These are phyloP conservation scores for Anniella stebbinsi DNA, from an alignment of 2,797 vertebrate species.

Conservation along the genomic window DNA sequence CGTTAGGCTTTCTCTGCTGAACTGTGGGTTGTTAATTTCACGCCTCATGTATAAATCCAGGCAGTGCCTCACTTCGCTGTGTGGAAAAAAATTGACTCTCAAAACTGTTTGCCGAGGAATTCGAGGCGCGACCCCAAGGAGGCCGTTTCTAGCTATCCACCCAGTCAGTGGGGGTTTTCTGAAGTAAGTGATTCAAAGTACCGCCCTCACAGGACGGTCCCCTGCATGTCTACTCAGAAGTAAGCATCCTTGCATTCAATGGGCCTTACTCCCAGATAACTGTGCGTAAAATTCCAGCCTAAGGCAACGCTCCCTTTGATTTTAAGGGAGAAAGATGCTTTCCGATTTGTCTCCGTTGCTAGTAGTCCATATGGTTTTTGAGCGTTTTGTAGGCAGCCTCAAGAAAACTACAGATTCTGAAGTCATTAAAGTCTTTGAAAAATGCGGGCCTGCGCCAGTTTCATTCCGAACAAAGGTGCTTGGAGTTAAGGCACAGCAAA, in stretches of 20 bases:
- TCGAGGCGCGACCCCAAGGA: not conserved
- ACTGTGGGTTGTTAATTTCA: conserved; percentile 25
- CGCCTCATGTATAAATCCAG: conserved; percentile 14
- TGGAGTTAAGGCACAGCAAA: not conserved
- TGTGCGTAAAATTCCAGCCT: no score
- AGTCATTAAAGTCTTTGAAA: not conserved
- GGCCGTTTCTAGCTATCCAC: not conserved
- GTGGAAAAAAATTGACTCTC: not conserved
- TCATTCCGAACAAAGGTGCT: no score
- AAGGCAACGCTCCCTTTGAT: not conserved
- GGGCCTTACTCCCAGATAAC: not conserved
- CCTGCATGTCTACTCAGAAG: not conserved
- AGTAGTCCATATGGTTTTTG: no score
- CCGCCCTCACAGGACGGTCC: not conserved
- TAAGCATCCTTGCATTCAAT: not conserved
- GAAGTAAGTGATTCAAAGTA: not conserved
- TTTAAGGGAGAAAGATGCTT: not conserved
- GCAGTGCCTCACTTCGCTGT: not conserved
- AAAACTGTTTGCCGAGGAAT: not conserved
- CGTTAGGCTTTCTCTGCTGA: conserved; percentile 12
- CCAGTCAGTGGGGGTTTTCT: not conserved
- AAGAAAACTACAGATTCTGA: no score
- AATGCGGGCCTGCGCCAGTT: no score
- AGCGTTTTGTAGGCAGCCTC: not conserved
- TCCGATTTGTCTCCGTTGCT: not conserved